Evolutionary conservation across 2,888 invertebrate species (phyloP).

Genomic region (Parascotia fuliginaria): DNA sequence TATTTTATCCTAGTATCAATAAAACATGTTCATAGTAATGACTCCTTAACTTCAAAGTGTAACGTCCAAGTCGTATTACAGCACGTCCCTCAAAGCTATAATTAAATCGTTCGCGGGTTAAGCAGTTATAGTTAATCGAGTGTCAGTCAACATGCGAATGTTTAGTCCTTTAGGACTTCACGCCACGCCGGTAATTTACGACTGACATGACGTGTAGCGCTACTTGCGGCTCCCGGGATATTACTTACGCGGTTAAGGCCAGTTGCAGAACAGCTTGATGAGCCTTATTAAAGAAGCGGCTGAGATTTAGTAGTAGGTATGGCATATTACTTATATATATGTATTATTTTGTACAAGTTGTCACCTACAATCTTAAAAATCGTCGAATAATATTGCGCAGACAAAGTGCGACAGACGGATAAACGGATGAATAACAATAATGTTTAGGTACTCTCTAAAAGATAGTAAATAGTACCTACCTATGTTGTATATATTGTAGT

Average conservation of each 20-base stretch:
- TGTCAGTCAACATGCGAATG: constrained; percentile 21
- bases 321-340: no score
- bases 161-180: constrained; percentile 13
- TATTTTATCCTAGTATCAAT: no score
- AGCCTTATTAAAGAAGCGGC: no score
- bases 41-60: not conserved
- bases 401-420: no score
- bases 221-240: constrained; percentile 8
- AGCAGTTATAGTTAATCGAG: constrained; percentile 19
- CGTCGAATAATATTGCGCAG: no score
- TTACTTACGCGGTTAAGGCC: not conserved
- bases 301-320: no score
- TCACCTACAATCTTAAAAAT: no score
- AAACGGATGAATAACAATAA: no score
- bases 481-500: no score
- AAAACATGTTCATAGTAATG: not conserved
- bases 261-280: not conserved
- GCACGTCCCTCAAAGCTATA: constrained; percentile 8
- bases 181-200: constrained; percentile 14
- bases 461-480: no score
- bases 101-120: constrained; percentile 7
- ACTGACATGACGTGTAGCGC: constrained; percentile 11
- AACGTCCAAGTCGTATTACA: not conserved
- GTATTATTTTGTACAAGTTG: no score
- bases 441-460: no score